Conservation (phyloP, 1,140 invertebrate species). For the Diorhabda sublineata region DNA sequence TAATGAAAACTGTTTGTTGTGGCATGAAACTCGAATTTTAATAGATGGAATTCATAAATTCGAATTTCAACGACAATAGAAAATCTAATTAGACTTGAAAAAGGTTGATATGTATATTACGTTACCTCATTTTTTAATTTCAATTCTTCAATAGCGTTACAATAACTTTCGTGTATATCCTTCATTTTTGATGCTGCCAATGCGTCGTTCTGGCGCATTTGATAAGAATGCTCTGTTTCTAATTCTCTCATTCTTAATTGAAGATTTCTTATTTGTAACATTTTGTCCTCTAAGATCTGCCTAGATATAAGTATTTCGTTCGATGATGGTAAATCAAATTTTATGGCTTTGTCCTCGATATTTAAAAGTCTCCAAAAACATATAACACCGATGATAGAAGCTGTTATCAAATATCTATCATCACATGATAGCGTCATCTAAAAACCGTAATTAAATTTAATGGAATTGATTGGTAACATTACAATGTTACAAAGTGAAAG, state of each 20-base stretch:
- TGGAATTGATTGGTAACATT: too few species aligned
- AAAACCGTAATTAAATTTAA: conserved; percentile 14
- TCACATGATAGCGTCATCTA: conserved; percentile 70
- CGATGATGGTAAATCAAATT: conserved; percentile 66
- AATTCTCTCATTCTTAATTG: conserved; percentile 65
- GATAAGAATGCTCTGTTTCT: conserved; percentile 68
- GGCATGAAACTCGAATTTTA: too few species aligned
- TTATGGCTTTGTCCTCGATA: conserved; percentile 66
- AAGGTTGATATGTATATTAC: not conserved
- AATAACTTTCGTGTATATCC: conserved; percentile 65
- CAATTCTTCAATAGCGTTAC: conserved; percentile 63
- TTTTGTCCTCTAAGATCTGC: conserved; percentile 61
- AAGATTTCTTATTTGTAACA: conserved; percentile 57
- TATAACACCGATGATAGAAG: conserved; percentile 70
- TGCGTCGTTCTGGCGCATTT: conserved; percentile 63
- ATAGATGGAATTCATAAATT: too few species aligned
- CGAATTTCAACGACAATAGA: too few species aligned
- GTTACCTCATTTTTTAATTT: conserved; percentile 65
- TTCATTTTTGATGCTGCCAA: conserved; percentile 60
- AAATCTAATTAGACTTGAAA: too few species aligned
- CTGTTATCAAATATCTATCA: conserved; percentile 72
- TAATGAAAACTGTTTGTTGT: not conserved
- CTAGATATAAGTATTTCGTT: conserved; percentile 71
- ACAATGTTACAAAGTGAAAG: too few species aligned
- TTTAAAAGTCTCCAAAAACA: conserved; percentile 80